These are phyloP conservation scores for Oscheius sp. DNA, from an alignment of 2,888 invertebrate species.

Conservation along the genomic window DNA sequence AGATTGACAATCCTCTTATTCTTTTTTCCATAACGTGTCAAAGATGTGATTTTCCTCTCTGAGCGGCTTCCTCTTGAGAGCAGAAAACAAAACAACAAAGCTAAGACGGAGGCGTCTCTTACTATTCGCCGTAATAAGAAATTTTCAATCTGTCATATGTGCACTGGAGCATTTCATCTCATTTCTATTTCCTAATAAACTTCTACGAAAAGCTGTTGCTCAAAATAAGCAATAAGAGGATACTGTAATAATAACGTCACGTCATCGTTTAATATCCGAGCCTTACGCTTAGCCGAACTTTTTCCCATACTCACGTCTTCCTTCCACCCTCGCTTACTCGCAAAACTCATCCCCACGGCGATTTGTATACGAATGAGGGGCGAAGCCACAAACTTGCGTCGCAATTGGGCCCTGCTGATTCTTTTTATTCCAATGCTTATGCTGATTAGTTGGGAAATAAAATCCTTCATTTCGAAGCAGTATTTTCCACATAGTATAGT, in stretches of 20 bases:
- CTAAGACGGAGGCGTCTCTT: neutral
- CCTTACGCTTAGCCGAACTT: neutral
- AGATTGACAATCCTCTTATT: neutral
- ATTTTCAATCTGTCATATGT: neutral
- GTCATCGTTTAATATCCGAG: no score
- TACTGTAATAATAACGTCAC: no score
- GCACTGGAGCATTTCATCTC: neutral
- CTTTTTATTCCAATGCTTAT: neutral
- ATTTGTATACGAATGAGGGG: conserved; percentile 11
- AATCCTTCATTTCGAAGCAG: neutral
- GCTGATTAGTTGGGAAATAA: neutral
- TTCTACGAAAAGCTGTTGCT: no score
- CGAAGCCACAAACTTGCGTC: neutral
- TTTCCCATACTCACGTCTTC: conserved; percentile 2
- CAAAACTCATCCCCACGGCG: neutral
- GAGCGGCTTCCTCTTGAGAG: neutral
- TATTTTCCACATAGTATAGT: no score
- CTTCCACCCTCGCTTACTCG: neutral
- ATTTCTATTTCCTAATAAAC: neutral
- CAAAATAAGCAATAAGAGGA: no score
- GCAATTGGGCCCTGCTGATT: neutral
- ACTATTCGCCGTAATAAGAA: no score
- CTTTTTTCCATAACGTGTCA: neutral
- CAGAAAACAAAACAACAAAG: neutral
- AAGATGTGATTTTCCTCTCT: neutral